Conservation (phyloP, 2,888 invertebrate genomes). For the Zonitis immaculata region DNA sequence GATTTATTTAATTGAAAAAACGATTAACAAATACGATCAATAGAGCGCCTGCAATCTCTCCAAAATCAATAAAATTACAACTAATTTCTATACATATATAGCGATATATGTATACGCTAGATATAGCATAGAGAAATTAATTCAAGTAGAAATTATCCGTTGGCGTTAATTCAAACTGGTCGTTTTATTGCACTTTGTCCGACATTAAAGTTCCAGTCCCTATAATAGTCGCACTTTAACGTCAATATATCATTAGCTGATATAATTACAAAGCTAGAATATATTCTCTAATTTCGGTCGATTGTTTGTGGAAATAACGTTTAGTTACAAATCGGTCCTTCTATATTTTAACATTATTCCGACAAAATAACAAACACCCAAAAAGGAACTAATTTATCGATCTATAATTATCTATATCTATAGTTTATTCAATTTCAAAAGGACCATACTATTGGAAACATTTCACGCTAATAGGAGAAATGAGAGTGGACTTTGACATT, state of each 20-base stretch:
- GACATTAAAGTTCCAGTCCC: constrained; percentile 5
- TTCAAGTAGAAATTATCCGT: constrained; percentile 8
- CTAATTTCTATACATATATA: neutral
- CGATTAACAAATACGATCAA: too few relatives aligned
- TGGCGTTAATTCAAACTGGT: constrained; percentile 10
- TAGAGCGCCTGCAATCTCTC: neutral
- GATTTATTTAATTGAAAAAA: too few relatives aligned
- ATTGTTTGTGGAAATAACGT: constrained; percentile 28
- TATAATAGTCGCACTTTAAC: neutral
- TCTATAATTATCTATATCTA: constrained; percentile 22
- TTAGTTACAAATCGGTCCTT: constrained; percentile 30
- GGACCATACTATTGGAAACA: too few relatives aligned
- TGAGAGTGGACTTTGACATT: too few relatives aligned
- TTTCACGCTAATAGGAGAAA: too few relatives aligned
- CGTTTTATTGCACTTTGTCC: constrained; percentile 19
- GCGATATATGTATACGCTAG: neutral
- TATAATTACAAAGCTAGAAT: constrained; percentile 9
- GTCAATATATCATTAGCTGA: constrained; percentile 17
- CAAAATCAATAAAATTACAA: neutral
- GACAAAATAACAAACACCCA: constrained; percentile 11
- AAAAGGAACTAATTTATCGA: constrained; percentile 34
- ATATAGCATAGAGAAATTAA: constrained; percentile 9
- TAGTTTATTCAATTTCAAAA: constrained; percentile 20
- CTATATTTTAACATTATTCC: constrained; percentile 30
- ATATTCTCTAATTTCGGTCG: constrained; percentile 23